These are phyloP conservation scores for Nomada lathburiana DNA, from an alignment of 2,888 invertebrate genomes.

Conservation along the genomic window DNA sequence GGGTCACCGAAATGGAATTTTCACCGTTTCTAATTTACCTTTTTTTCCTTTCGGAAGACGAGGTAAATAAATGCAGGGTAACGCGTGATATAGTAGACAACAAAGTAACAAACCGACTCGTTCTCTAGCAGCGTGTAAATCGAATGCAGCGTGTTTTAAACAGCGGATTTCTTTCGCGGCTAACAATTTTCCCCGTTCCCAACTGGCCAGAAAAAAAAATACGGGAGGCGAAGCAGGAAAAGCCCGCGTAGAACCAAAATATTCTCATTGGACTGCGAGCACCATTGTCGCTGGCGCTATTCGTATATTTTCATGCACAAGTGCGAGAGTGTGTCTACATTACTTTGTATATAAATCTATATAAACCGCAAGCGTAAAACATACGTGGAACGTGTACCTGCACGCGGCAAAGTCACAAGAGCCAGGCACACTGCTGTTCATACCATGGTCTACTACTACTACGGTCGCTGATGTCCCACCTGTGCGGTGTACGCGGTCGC, in stretches of 20 bases:
- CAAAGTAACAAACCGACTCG: not conserved
- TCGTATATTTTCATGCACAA: conserved; percentile 13
- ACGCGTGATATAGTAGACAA: not conserved
- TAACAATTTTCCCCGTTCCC: conserved; percentile 5
- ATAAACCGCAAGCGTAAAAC: conserved; percentile 44
- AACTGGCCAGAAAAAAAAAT: not conserved
- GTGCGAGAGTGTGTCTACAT: conserved; percentile 18
- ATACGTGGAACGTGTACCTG: conserved; percentile 18
- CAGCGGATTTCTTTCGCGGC: not conserved
- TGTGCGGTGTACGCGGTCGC: not conserved
- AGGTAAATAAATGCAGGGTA: conserved; percentile 29
- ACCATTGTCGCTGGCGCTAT: conserved; percentile 16
- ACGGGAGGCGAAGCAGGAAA: not conserved
- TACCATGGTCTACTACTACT: conserved; percentile 39
- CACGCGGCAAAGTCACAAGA: not conserved
- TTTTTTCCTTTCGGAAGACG: conserved; percentile 6
- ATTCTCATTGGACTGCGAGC: conserved; percentile 1
- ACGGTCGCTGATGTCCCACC: conserved; percentile 22
- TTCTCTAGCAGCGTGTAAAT: conserved; percentile 6
- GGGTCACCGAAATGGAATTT: not conserved
- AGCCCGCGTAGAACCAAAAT: conserved; percentile 13
- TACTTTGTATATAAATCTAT: conserved; percentile 41
- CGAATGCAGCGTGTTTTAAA: conserved; percentile 4
- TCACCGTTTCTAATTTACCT: conserved; percentile 4
- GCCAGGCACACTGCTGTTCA: conserved; percentile 48